These are phyloP conservation scores for Calameuta pallipes DNA, from an alignment of 2,888 invertebrate species.

Conservation along the genomic window DNA sequence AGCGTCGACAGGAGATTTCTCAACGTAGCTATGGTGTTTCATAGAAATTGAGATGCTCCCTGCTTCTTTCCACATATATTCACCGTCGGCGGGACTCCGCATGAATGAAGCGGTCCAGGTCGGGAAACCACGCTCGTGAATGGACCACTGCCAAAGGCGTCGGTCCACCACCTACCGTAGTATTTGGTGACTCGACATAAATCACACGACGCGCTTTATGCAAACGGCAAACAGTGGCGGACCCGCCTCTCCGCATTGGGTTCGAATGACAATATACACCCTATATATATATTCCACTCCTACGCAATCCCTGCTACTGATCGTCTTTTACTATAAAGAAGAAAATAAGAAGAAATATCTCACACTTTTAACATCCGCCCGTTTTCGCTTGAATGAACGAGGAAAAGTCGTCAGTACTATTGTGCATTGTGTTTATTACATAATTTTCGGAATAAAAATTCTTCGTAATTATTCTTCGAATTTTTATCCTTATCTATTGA, in stretches of 20 bases:
- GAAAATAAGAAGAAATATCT: background rate
- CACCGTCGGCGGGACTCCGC: background rate
- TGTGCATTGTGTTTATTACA: background rate
- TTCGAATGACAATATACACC: conserved; percentile 23
- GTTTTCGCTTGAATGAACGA: background rate
- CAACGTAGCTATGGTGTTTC: background rate
- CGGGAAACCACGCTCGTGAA: conserved; percentile 35
- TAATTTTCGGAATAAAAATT: background rate
- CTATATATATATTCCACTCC: conserved; percentile 12
- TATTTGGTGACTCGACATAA: conserved; percentile 51
- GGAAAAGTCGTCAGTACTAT: background rate
- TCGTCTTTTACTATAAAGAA: conserved; percentile 15
- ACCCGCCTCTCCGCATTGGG: conserved; percentile 54
- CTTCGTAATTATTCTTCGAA: background rate
- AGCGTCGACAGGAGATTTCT: background rate
- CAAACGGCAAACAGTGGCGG: conserved; percentile 55
- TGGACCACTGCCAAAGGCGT: conserved; percentile 29
- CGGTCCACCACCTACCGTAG: conserved; percentile 18
- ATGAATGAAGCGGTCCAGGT: conserved; percentile 43
- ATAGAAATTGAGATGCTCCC: background rate
- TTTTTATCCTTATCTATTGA: background rate
- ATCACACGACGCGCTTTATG: conserved; percentile 55
- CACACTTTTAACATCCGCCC: background rate
- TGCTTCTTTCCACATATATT: background rate
- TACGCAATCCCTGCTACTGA: conserved; percentile 12